Conservation (phyloP, 1,140 invertebrate genomes). For the Latrodectus geometricus region DNA sequence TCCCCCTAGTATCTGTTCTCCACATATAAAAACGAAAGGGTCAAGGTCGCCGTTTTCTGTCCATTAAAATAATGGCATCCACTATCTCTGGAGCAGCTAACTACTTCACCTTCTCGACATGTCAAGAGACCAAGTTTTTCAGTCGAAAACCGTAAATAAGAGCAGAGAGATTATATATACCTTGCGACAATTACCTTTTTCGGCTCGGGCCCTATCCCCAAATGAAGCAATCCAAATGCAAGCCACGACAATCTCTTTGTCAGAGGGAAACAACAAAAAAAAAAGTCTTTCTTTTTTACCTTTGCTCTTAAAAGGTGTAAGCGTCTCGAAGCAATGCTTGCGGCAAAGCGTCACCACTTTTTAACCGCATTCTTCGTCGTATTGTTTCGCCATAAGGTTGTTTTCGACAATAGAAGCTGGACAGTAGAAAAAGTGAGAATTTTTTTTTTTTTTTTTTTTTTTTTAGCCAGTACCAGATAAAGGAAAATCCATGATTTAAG, state of each 20-base stretch:
- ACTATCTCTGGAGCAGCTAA: slow-evolving; percentile 40
- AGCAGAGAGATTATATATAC: slow-evolving; percentile 7
- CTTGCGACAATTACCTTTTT: slow-evolving; percentile 43
- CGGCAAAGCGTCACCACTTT: slow-evolving; percentile 33
- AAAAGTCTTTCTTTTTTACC: background rate
- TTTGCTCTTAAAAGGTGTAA: background rate
- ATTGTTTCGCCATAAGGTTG: slow-evolving; percentile 58
- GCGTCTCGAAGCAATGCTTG: slow-evolving; percentile 34
- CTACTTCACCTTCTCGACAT: slow-evolving; percentile 44
- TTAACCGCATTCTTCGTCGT: slow-evolving; percentile 55
- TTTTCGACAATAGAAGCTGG: slow-evolving; percentile 2
- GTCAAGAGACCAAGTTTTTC: slow-evolving; percentile 27
- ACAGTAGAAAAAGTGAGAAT: slow-evolving; percentile 8
- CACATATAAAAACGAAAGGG: background rate
- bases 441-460: background rate
- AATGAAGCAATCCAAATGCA: slow-evolving; percentile 56
- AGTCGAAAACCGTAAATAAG: slow-evolving; percentile 42
- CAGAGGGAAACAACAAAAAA: background rate
- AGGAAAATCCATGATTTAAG: slow-evolving; percentile 32
- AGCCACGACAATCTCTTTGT: slow-evolving; percentile 42
- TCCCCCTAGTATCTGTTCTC: background rate
- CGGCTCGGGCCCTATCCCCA: background rate
- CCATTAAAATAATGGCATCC: slow-evolving; percentile 51
- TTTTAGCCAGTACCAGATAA: slow-evolving; percentile 8
- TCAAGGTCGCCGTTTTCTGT: slow-evolving; percentile 39